Base-by-base conservation (phyloP, 1,140 invertebrate genomes). In the Stratiolaelaps scimitus region DNA sequence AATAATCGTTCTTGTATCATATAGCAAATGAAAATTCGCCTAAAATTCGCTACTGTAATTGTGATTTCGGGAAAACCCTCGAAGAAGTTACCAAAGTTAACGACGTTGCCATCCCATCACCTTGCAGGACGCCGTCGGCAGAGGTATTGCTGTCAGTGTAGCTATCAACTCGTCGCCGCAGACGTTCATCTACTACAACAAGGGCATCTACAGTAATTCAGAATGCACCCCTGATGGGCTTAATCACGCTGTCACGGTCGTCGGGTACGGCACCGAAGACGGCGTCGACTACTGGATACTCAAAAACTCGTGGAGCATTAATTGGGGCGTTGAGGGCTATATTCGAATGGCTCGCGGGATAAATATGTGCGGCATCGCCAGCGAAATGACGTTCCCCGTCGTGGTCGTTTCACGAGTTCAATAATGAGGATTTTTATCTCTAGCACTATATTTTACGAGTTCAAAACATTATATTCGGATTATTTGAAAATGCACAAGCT, bases 281-380 rank as follows among this genome's bases (percentile, higher is more conserved):
- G 69, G 65, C 20, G 67, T 1, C 1, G 70, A 71, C 45, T 71
- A 69, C 47, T 71, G 70, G 70, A 67, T 70, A 43, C 48, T 70
- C 15, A 70, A 68, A 43, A 70, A 70, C 68, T 88, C 85, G 83
- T 92, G 88, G 88, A 86, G 87, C 6, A 46, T 64, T 26, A 65
- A 67, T 30, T 78, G 77, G 77, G 77, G 77, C 64, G 66, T 70
- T 45, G 28, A 73, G 19, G 78, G 78, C 5, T 79, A 76, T 68
- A 70, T 77, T 26, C 65, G 69, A 64, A 76, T 79, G 70, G 66
- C 71, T 1, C 70, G 75, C 40, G 75, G 76, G 65, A 73, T 67
- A 56, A 79, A 79, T 71, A 72, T 75, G 69, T 79, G 78, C 69
- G 77, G 77, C 28, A 74, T 79, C 48, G 75, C 76, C n/a, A 74